Evolutionary conservation across 2,888 invertebrate genomes (phyloP).

Genomic region (Galerucella pusilla): DNA sequence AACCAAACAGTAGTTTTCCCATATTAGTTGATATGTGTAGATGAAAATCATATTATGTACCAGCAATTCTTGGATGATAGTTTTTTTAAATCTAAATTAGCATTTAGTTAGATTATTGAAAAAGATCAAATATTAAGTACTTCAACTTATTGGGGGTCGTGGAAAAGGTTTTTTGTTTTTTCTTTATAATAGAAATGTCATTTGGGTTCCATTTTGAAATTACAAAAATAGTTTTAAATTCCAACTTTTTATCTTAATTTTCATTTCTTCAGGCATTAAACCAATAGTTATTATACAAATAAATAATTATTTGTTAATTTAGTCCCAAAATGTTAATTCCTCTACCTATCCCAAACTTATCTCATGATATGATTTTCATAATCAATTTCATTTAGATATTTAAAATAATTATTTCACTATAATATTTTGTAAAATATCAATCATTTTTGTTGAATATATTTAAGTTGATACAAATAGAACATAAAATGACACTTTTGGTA

Average conservation of each 20-base stretch:
- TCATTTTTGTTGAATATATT: not conserved
- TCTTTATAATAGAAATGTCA: too few relatives aligned
- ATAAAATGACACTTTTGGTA: slow-evolving; percentile 4
- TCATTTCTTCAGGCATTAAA: too few relatives aligned
- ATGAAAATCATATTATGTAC: slow-evolving; percentile 15
- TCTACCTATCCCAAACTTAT: slow-evolving; percentile 1
- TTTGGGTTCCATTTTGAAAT: too few relatives aligned
- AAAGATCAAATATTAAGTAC: not conserved
- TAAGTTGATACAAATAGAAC: not conserved
- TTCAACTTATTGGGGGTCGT: too few relatives aligned
- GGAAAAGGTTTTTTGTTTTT: too few relatives aligned
- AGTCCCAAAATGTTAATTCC: not conserved
- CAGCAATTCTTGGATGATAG: not conserved
- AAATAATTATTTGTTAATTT: not conserved
- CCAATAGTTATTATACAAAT: not conserved
- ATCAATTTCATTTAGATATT: slow-evolving; percentile 1
- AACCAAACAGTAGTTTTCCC: slow-evolving; percentile 4
- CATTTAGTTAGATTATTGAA: not conserved
- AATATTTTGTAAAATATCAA: not conserved
- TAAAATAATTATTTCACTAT: not conserved
- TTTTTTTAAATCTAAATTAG: not conserved
- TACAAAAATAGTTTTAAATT: too few relatives aligned
- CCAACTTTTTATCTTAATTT: too few relatives aligned
- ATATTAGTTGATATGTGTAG: slow-evolving; percentile 2
- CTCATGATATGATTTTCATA: slow-evolving; percentile 5